phyloP scores from a whole-genome alignment of 2,113 vertebrate genomes.

The Centropristis striata region DNA sequence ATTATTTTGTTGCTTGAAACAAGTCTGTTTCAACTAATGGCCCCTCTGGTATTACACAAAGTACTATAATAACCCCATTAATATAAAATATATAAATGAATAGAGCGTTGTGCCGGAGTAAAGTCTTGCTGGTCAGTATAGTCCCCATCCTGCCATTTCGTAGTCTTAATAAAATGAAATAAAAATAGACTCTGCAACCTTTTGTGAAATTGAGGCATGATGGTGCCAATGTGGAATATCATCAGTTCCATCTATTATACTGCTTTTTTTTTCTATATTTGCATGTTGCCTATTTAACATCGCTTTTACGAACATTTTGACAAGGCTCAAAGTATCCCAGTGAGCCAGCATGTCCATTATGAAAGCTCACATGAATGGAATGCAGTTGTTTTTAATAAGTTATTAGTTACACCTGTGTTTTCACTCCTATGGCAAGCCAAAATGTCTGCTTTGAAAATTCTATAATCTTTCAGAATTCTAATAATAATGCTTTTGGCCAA shows the following conservation, averaged over 20 bases:
- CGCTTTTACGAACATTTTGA: not conserved
- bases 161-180: too few relatives aligned
- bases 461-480: not conserved
- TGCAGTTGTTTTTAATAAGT: not conserved
- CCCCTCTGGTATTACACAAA: too few relatives aligned
- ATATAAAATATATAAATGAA: too few relatives aligned
- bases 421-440: not conserved
- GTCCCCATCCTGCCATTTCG: too few relatives aligned
- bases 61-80: too few relatives aligned
- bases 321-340: not conserved
- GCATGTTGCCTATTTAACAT: not conserved
- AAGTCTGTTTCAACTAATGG: too few relatives aligned
- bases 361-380: conserved; percentile 23
- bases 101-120: too few relatives aligned
- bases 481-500: not conserved
- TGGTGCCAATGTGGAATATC: not conserved
- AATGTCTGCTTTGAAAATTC: not conserved
- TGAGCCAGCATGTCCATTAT: not conserved
- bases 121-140: too few relatives aligned
- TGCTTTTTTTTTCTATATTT: not conserved
- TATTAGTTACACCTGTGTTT: not conserved
- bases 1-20: too few relatives aligned
- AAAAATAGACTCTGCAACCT: not conserved
- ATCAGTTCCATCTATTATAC: too few relatives aligned
- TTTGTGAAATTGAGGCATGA: not conserved